Evolutionary conservation across 2,113 vertebrate genomes (phyloP), one percentile per base, ranked within the genome.

Genomic region (Hemicordylus capensis): DNA sequence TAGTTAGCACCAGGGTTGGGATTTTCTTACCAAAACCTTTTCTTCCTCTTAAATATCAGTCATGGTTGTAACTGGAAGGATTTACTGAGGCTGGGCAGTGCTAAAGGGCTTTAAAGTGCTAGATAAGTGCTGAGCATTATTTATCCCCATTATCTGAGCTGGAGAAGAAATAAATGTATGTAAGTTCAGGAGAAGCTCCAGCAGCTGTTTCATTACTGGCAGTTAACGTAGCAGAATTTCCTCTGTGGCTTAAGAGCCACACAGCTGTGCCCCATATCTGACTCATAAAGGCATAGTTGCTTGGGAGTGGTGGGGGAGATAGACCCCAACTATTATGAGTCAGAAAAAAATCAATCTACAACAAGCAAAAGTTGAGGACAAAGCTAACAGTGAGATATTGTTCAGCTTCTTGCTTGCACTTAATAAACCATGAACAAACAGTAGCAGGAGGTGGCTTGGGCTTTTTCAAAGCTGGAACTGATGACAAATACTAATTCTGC

Each of bases 331-430:
- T 76, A 31, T 20, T 6, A 12, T 58, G 19, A 56, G 37, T 51
- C 34, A 5, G 39, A 34, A 28, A 67, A 77, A 83, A 58, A 74
- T 59, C 48, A 61, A 28, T n/a, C 46, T 0, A 0, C 74, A 37
- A 26, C 19, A 37, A 37, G 54, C 54, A 9, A 6, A 76, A 58
- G 48, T 24, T 19, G 19, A 39, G 34, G 37, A 24, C 24, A 44
- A 42, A 72, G 42, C 19, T 44, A 20, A 37, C 22, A 42, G 69
- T 37, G 39, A 51, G 48, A 51, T 51, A 6, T 51, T 51, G 48
- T 8, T 51, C 6, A 4, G 66, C 66, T 39, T 69, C 34, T n/a
- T 69, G 66, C 37, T 39, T 69, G 66, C 66, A 39, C 17, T 51
- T 51, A 6, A 51, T 12, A 51, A 8, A 6, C 48, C 48, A 51